A percentile compares a stretch with the other conserved stretches of the same genome.
phyloP scores from a whole-genome alignment of 2,113 vertebrate species.

The Cololabis saira region DNA sequence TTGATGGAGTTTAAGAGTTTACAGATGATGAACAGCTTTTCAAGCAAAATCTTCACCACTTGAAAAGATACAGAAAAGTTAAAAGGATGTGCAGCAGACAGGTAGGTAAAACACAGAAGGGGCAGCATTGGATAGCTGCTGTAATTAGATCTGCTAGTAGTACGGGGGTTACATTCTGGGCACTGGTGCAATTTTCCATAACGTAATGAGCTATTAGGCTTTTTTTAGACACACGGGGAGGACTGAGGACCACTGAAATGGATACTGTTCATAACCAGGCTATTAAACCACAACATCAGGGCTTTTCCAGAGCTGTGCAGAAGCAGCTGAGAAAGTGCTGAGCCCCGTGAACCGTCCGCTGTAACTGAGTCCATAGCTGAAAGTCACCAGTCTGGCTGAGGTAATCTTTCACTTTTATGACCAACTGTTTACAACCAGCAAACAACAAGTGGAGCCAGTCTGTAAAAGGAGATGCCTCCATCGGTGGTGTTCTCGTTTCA shows the following conservation, averaged over 20 bases:
- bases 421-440: too few species aligned
- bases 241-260: conserved; percentile 40
- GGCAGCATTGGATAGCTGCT: conserved; percentile 5
- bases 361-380: not conserved
- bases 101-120: too few species aligned
- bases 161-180: conserved; percentile 63
- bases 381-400: not conserved
- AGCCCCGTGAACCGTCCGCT: not conserved
- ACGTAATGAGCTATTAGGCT: conserved; percentile 45
- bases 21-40: too few species aligned
- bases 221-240: conserved; percentile 59
- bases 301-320: conserved; percentile 18
- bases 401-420: too few species aligned
- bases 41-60: too few species aligned
- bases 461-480: too few species aligned
- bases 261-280: conserved; percentile 41
- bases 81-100: too few species aligned
- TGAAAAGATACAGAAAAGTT: too few species aligned
- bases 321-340: conserved; percentile 32
- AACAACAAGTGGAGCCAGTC: too few species aligned
- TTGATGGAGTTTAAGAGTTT: too few species aligned
- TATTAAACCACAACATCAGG: conserved; percentile 53
- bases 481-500: too few species aligned
- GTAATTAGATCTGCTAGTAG: conserved; percentile 61
- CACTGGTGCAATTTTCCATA: conserved; percentile 69